phyloP scores from a whole-genome alignment of 2,797 vertebrate species.

The Alauda arvensis region DNA sequence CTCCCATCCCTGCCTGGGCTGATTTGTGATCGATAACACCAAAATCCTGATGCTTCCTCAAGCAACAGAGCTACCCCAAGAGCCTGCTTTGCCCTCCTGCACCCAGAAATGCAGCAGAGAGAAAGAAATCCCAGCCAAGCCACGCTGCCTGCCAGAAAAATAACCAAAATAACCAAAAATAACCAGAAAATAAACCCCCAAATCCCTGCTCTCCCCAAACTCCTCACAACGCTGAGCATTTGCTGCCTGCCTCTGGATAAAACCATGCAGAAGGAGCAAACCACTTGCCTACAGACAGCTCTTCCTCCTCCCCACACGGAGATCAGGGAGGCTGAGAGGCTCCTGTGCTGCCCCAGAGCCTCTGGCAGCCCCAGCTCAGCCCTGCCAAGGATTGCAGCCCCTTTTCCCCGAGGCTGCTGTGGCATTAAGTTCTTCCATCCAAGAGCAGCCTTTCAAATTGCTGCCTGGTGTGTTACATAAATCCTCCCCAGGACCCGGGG shows the following conservation, averaged over 20 bases:
- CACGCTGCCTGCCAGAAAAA: rapidly evolving
- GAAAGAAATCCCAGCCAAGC: neutral
- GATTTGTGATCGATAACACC: neutral
- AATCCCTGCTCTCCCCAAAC: neutral
- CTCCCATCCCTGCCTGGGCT: neutral
- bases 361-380: neutral
- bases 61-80: neutral
- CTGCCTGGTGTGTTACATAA: constrained; percentile 58
- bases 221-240: neutral
- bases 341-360: neutral
- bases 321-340: neutral
- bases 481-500: constrained; percentile 53
- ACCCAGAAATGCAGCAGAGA: neutral
- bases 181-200: neutral
- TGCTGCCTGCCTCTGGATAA: neutral
- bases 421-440: constrained; percentile 59
- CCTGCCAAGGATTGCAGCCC: constrained; percentile 12
- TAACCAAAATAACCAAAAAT: neutral
- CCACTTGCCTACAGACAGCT: neutral
- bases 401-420: constrained; percentile 50
- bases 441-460: constrained; percentile 53
- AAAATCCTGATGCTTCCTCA: neutral
- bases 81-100: neutral
- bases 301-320: rapidly evolving
- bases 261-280: neutral